Conservation (phyloP, 2,888 invertebrate genomes). For the Metalampra italica region DNA sequence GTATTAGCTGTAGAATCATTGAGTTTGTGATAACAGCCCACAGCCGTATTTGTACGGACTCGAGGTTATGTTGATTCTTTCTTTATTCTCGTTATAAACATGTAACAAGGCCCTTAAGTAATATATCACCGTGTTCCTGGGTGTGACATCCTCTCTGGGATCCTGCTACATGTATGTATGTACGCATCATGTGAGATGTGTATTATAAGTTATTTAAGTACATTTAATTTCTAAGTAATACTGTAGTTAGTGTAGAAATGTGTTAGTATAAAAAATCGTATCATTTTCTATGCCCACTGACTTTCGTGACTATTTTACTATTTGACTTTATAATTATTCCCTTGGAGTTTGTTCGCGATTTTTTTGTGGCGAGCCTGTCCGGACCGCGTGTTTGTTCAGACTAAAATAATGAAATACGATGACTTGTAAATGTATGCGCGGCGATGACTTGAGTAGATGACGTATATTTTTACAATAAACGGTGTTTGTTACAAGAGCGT, state of each 20-base stretch:
- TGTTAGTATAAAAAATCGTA: not conserved
- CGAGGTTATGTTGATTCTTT: no score
- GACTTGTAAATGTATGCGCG: not conserved
- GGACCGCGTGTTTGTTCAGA: not conserved
- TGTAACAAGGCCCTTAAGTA: no score
- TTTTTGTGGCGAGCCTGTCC: not conserved
- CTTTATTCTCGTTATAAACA: no score
- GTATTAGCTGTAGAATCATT: no score
- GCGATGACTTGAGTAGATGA: constrained; percentile 19
- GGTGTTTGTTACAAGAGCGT: constrained; percentile 28
- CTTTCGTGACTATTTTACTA: not conserved
- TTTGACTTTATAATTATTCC: not conserved
- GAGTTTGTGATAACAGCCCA: no score
- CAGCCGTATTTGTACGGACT: no score
- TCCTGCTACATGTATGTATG: no score
- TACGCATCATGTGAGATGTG: no score
- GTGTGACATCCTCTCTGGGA: no score
- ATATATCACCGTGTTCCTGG: no score
- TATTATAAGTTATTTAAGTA: no score
- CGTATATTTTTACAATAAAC: constrained; percentile 54
- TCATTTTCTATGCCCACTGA: not conserved
- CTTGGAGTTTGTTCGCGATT: not conserved
- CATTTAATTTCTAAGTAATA: not conserved
- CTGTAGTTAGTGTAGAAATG: constrained; percentile 7
- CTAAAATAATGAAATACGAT: not conserved